Evolutionary conservation across 2,888 invertebrate species (phyloP), one percentile per base, ranked within the genome.

Genomic region (Heliconius ismenius): DNA sequence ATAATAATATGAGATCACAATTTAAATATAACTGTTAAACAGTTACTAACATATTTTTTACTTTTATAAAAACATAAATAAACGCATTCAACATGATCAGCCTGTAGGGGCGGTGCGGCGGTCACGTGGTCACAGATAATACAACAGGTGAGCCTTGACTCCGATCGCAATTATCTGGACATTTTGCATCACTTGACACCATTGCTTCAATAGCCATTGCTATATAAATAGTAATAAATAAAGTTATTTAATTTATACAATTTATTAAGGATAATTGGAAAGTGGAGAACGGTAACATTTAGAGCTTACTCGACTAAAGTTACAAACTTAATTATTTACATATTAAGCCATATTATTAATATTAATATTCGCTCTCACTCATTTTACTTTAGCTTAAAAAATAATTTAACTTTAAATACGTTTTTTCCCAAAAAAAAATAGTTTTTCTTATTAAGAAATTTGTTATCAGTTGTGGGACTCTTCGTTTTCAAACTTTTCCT

Each of bases 71-170:
- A 39, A 39, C 18, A 60, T 73, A 60, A 60, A 73, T 62, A 73
- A 73, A 73, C 73, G 73, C 73, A 18, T 62, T 43, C 39, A 62
- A 73, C 60, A 39, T 73, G 58, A 62, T 73, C 26, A 73, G 21
- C 62, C 73, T 62, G 43, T 73, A 60, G 60, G 3, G 39, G 32
- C 32, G 32, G 7, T 7, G 73, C 62, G 73, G 36, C 62, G 60
- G 79, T 73, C 79, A 73, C 79, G 78, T 78, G 76, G 68, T 79
- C 77, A 72, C 79, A 80, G 79, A 74, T 83, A 83, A 83, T 90
- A 88, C 86, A 84, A 92, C 90, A 85, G 85, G 93, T 86, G 85
- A 88, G 84, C 93, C 93, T 93, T 93, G 93, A 91, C 92, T 92
- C 87, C 85, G 88, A 87, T 87, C 89, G 88, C 89, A 89, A 91